Evolutionary conservation across 2,888 invertebrate genomes (phyloP), one percentile per base, ranked within the genome.

Genomic region (Empis stercorea): DNA sequence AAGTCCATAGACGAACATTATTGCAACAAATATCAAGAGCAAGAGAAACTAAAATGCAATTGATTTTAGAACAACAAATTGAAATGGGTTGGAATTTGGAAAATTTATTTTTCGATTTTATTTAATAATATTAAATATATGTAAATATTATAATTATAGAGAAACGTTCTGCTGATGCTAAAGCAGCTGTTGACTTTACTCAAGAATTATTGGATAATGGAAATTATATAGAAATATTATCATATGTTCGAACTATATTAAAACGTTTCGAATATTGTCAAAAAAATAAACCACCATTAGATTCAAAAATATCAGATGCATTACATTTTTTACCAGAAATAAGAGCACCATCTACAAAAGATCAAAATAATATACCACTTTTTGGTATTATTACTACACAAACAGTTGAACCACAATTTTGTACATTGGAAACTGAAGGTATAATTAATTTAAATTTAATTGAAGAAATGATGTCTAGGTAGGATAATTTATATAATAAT

Each of bases 171-270:
- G 65, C 67, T 4, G 75, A 79, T 46, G 77, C 79, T 0, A 63
- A 70, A 41, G 74, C 78, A 14, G 78, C 80, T 0, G 75, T 82
- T 1, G 65, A 71, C 30, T 83, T 83, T 55, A 73, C 80, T 48
- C 80, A 82, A 48, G 80, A 81, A 64, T 70, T 82, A 4, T 66
- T 81, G 15, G 66, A 74, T 0, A 76, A 78, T 56, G 83, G 80
- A 1, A 78, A 78, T 1, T 80, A 83, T 55, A 78, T 81, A 15
- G 86, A 87, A 68, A 73, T 85, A 30, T 71, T 87, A 1, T 79
- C 79, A 14, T 76, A 84, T 47, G 75, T 79, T 46, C 75, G 74
- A 16, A 73, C 80, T 1, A 74, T 84, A 4, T 65, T 84, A 4
- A 76, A 76, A 9, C 76, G 84, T 42, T 70, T 86, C 52, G 80